A percentile compares a stretch with the other conserved stretches of the same genome.
Conservation (phyloP, 2,113 vertebrate genomes). For the Myocastor coypus region DNA sequence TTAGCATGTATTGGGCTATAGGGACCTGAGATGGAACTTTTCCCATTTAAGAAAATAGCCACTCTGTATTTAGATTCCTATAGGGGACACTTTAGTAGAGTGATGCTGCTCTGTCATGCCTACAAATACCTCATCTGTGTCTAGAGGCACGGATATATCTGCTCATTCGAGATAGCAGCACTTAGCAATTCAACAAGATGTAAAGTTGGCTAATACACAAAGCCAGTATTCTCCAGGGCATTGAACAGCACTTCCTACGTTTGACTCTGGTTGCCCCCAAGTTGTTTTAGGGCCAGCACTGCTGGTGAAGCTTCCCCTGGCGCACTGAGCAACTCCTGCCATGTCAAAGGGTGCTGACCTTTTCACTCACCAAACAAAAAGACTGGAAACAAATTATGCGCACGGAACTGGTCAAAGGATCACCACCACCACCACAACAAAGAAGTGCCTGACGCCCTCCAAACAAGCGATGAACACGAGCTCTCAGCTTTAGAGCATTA, state of each 20-base stretch:
- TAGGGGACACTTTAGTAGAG: constrained; percentile 77
- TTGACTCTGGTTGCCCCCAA: constrained; percentile 72
- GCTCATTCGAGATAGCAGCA: constrained; percentile 65
- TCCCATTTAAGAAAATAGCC: constrained; percentile 82
- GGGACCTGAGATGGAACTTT: constrained; percentile 81
- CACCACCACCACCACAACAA: constrained; percentile 57
- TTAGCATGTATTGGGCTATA: constrained; percentile 72
- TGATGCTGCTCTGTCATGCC: constrained; percentile 54
- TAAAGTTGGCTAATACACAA: constrained; percentile 77
- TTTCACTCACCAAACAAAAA: constrained; percentile 83
- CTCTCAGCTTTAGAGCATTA: constrained; percentile 59
- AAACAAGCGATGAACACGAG: constrained; percentile 71
- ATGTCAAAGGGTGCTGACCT: constrained; percentile 86
- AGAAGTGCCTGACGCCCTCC: constrained; percentile 16
- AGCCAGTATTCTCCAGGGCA: constrained; percentile 55
- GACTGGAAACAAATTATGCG: constrained; percentile 80
- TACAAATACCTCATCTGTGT: constrained; percentile 65
- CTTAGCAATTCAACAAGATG: constrained; percentile 76
- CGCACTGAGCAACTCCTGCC: constrained; percentile 65
- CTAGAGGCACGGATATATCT: constrained; percentile 65
- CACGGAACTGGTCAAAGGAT: constrained; percentile 75
- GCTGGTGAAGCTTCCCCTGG: neutral
- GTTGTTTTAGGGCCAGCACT: constrained; percentile 67
- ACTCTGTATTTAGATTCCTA: constrained; percentile 78
- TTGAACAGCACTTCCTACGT: constrained; percentile 64